Conservation (phyloP, 1,140 invertebrate genomes). For the Magallana angulata region DNA sequence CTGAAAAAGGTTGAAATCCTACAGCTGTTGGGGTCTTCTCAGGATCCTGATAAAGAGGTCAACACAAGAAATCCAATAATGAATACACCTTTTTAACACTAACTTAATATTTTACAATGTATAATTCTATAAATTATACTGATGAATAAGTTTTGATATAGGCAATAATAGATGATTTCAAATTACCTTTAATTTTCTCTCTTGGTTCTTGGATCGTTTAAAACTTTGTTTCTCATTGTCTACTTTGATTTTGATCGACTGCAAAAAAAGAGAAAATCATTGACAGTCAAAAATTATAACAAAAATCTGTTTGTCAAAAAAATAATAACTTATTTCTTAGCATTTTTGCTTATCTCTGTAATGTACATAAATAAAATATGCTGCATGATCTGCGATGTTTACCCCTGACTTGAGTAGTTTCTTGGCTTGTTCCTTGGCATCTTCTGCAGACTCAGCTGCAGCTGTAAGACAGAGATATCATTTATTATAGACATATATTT, state of each 20-base stretch:
- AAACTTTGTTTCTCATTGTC: constrained; percentile 88
- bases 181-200: constrained; percentile 86
- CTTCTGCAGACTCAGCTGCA: constrained; percentile 83
- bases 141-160: background rate
- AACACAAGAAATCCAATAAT: background rate
- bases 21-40: constrained; percentile 83
- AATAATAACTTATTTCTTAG: too few relatives aligned
- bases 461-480: constrained; percentile 59
- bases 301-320: too few relatives aligned
- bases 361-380: too few relatives aligned
- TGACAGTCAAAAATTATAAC: too few relatives aligned
- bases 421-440: constrained; percentile 96
- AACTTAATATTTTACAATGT: background rate
- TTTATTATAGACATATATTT: too few relatives aligned
- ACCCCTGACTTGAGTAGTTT: constrained; percentile 96
- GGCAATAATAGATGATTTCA: background rate
- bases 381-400: constrained; percentile 79
- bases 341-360: too few relatives aligned
- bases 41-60: constrained; percentile 63
- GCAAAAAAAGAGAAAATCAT: constrained; percentile 26
- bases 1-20: constrained; percentile 92
- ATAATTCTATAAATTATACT: background rate
- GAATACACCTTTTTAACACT: background rate
- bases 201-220: constrained; percentile 88
- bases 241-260: constrained; percentile 74